These are phyloP conservation scores for Ibidorhyncha struthersii DNA, from an alignment of 2,113 vertebrate species.

Conservation along the genomic window DNA sequence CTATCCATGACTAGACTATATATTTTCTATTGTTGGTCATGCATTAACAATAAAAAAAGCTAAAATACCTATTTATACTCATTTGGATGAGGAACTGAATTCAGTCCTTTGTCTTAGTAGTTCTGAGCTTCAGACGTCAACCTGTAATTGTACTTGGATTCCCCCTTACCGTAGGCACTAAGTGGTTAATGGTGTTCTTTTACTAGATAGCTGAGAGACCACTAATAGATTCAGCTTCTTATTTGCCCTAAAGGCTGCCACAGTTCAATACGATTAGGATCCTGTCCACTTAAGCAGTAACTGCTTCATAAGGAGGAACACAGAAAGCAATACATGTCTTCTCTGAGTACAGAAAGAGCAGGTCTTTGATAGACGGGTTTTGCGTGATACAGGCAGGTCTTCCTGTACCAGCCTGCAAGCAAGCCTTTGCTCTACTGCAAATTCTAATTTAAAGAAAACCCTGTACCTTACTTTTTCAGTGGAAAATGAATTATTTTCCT, in stretches of 20 bases:
- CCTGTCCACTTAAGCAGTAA: neutral
- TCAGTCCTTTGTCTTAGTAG: neutral
- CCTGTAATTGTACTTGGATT: neutral
- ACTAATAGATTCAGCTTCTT: neutral
- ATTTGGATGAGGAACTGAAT: neutral
- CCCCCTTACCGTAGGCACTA: neutral
- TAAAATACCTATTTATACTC: neutral
- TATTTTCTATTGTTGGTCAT: neutral
- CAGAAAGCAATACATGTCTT: neutral
- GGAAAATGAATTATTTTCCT: slow-evolving; percentile 65
- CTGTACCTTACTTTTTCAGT: neutral
- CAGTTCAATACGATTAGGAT: neutral
- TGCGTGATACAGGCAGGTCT: neutral
- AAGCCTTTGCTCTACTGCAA: neutral
- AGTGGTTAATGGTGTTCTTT: neutral
- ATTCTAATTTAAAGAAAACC: slow-evolving; percentile 44
- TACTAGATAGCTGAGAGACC: neutral
- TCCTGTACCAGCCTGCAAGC: neutral
- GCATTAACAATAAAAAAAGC: neutral
- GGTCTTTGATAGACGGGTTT: neutral
- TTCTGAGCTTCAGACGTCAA: neutral
- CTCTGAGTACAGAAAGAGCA: neutral
- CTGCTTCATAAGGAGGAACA: neutral
- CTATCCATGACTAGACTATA: accelerated
- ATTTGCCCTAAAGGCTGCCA: slow-evolving; percentile 36